Evolutionary conservation across 2,113 vertebrate species (phyloP), one percentile per base, ranked within the genome.

Genomic region (Isichthys henryi): DNA sequence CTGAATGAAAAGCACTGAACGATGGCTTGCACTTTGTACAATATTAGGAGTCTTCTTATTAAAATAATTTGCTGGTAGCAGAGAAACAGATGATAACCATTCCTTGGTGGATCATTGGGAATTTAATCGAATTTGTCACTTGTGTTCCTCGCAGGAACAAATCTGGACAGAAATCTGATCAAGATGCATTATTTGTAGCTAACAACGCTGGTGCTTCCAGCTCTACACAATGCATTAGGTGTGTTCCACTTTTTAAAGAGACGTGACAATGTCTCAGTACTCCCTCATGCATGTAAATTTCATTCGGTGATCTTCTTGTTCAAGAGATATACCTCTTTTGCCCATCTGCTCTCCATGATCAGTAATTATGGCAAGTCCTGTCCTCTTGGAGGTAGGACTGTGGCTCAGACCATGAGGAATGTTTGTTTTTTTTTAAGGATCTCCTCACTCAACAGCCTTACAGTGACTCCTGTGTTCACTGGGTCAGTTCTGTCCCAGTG

Each of bases 21-120:
- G 17, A 77, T 89, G 86, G 91, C 88, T 80, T 92, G 82, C 23
- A 87, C 88, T 53, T 56, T 56, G 23, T 82, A 10, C 58, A 89
- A 82, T 53, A 31, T 39, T 7, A 45, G 23, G n/a, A 45, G 45
- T 86, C n/a, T 27, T 86, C 27, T 31, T 49, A 49, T 48, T 27
- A 85, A 85, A 46, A 46, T 48, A 15, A 43, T 80, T 80, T 80
- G 31, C 31, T 21, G 31, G 31, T 43, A 43, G 74, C 10, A 39
- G 74, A 80, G 35, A 80, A 39, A 43, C 27, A 39, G 74, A 39
- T 43, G 9, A 70, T 70, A 70, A 70, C 27, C 19, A 21, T 83
- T 58, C 11, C 9, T 86, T 50, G 27, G n/a, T 48, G 45, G 48
- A 86, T 49, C 13, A 3, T 21, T 49, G 21, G n/a, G 11, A 45